phyloP scores from a whole-genome alignment of 2,797 vertebrate species.

The Phataginus tetradactyla region DNA sequence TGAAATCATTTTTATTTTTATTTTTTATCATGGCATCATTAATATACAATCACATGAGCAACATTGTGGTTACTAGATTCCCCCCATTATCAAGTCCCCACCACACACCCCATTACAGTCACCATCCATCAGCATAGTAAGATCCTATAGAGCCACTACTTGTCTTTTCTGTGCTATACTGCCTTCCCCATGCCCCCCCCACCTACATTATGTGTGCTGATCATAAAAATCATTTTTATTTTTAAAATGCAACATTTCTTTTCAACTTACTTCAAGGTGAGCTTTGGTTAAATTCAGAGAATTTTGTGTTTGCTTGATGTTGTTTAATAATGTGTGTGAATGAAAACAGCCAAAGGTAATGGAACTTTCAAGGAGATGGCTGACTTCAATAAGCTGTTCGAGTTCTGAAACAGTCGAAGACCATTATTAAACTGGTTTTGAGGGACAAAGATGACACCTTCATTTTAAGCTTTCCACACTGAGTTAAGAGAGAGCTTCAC shows the following conservation, averaged over 20 bases:
- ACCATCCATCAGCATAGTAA: too few relatives aligned
- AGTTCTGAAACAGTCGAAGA: neutral
- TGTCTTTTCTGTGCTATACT: too few relatives aligned
- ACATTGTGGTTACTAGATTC: too few relatives aligned
- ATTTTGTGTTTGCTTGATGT: neutral
- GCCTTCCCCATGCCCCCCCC: too few relatives aligned
- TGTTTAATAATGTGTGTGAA: constrained; percentile 24
- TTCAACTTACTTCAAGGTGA: neutral
- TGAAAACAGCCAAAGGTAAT: constrained; percentile 40
- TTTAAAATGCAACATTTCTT: neutral
- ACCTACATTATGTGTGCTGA: too few relatives aligned
- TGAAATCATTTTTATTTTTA: neutral
- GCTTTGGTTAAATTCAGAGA: constrained; percentile 39
- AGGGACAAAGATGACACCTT: neutral
- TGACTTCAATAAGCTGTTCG: neutral
- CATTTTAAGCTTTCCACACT: constrained; percentile 26
- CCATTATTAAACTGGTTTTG: neutral
- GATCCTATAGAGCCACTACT: too few relatives aligned
- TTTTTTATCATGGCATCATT: too few relatives aligned
- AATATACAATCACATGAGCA: too few relatives aligned
- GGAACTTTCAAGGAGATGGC: neutral
- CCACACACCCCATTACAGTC: too few relatives aligned
- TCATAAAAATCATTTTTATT: neutral
- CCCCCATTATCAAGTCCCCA: too few relatives aligned
- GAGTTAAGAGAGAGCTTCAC: neutral